Evolutionary conservation across 2,888 invertebrate genomes (phyloP).

Genomic region (Heteromurus nitidus): DNA sequence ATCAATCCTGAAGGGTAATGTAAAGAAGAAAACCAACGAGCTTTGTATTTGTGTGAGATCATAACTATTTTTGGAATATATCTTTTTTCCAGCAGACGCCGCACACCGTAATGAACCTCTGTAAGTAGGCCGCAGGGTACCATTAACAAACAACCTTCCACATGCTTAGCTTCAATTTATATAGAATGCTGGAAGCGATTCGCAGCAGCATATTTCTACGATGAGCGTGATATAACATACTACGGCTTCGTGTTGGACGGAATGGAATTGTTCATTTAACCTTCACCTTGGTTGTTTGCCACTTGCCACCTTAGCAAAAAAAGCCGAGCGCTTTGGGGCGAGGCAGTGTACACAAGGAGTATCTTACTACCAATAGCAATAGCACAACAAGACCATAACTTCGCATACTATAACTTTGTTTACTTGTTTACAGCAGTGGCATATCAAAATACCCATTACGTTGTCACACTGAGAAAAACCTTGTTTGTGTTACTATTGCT

Average conservation of each 20-base stretch:
- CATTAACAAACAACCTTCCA: constrained; percentile 12
- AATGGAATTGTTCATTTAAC: constrained; percentile 30
- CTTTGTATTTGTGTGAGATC: constrained; percentile 17
- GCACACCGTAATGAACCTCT: constrained; percentile 3
- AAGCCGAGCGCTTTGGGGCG: background rate
- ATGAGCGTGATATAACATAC: background rate
- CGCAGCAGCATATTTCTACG: background rate
- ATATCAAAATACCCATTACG: too few relatives aligned
- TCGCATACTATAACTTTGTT: too few relatives aligned
- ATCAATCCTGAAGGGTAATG: background rate
- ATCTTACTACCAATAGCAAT: too few relatives aligned
- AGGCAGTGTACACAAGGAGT: too few relatives aligned
- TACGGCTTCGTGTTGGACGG: background rate
- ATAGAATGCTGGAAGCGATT: too few relatives aligned
- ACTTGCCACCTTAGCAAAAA: background rate
- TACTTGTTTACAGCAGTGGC: too few relatives aligned
- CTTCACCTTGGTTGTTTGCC: constrained; percentile 22
- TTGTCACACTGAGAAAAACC: too few relatives aligned
- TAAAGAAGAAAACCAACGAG: background rate
- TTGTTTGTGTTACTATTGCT: too few relatives aligned
- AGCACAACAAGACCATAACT: too few relatives aligned
- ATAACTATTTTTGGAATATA: constrained; percentile 26
- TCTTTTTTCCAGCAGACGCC: constrained; percentile 15
- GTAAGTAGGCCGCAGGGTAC: constrained; percentile 35
- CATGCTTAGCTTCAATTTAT: background rate